Evolutionary conservation across 2,888 invertebrate genomes (phyloP), one percentile per base, ranked within the genome.

Genomic region (Eurois occulta): DNA sequence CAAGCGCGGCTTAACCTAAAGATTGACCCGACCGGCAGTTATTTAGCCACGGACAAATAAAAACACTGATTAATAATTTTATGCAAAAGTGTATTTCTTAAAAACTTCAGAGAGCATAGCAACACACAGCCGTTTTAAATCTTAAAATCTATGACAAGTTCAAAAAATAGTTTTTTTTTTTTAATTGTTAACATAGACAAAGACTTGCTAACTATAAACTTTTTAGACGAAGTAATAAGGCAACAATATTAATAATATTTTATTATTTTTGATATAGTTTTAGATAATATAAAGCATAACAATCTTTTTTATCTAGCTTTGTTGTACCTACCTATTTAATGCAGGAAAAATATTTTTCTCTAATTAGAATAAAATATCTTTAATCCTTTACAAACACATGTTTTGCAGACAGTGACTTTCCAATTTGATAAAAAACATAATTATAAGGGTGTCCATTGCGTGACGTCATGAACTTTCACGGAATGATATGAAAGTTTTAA

Each of bases 61-160:
- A 65, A 65, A 65, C 3, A 65, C n/a, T 8, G 16, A 38, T 64
- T 13, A 64, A 64, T 41, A 8, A 28, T 65, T 65, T 65, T 65
- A 21, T n/a, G 16, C 41, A 41, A 65, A 41, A 69, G 21, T 84
- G 21, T 84, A 85, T 75, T 84, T 78, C 72, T 78, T 81, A 72
- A 28, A 82, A 85, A 72, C 69, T 78, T 69, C 52, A 86, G 82
- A 84, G 84, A 83, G 79, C 77, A 65, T 71, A 43, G 75, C 74
- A 80, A 80, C 62, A 68, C 72, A 80, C 72, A 77, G 84, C 72
- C 77, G 75, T 71, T 78, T 71, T 41, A 35, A 55, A 70, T 75
- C 75, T 83, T 83, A 82, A 35, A 70, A 78, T 70, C 55, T 78
- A 81, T 65, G 13, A 52, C 43, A 52, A 58, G 67, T 64, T 10